Conservation (phyloP, 2,113 vertebrate genomes). For the Hippoglossus stenolepis region DNA sequence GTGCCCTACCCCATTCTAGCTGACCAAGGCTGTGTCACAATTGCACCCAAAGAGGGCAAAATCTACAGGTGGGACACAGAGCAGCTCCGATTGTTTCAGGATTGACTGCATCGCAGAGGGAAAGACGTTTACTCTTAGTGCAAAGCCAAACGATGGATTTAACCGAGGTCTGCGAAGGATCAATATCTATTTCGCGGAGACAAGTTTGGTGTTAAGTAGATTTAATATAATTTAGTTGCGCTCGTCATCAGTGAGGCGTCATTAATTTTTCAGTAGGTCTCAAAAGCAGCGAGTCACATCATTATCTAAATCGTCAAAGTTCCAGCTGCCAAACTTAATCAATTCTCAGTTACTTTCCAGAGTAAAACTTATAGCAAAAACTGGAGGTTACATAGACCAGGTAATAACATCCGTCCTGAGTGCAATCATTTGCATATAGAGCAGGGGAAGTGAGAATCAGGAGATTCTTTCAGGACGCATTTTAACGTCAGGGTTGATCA, state of each 20-base stretch:
- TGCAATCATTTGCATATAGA: too few relatives aligned
- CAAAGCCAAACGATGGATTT: too few relatives aligned
- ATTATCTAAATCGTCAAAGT: neutral
- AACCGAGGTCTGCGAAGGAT: neutral
- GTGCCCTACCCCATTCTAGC: conserved; percentile 96
- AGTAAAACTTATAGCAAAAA: neutral
- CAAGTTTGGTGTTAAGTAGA: neutral
- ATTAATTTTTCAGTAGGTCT: too few relatives aligned
- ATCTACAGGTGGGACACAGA: conserved; percentile 90
- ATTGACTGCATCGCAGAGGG: neutral
- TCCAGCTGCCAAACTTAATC: neutral
- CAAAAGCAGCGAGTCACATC: neutral
- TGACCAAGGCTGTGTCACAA: conserved; percentile 84
- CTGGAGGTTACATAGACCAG: neutral
- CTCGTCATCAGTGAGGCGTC: too few relatives aligned
- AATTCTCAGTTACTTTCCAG: neutral
- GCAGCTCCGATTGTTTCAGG: neutral
- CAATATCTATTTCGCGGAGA: too few relatives aligned
- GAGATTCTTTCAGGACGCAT: too few relatives aligned
- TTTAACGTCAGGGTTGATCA: too few relatives aligned
- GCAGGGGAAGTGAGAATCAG: too few relatives aligned
- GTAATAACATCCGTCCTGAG: neutral
- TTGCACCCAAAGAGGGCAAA: conserved; percentile 96
- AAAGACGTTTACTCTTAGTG: neutral
- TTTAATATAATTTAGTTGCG: too few relatives aligned